Evolutionary conservation across 2,888 invertebrate genomes (phyloP).

Genomic region (Ectemnius continuus): DNA sequence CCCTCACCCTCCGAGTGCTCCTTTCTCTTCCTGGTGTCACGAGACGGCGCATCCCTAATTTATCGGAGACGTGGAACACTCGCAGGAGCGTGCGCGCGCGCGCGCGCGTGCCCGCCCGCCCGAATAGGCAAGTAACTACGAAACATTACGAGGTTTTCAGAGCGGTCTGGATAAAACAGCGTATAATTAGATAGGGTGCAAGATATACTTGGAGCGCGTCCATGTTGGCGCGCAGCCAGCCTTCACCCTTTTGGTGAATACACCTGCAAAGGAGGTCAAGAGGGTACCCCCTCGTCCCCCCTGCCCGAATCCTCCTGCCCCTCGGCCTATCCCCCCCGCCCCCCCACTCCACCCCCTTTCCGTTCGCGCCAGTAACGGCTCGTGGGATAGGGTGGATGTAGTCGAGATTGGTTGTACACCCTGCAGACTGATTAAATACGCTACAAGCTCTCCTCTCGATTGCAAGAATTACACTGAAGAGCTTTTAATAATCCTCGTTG

Average conservation of each 20-base stretch:
- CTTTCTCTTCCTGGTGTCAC: conserved; percentile 19
- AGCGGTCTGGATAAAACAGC: conserved; percentile 76
- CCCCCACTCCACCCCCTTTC: no score
- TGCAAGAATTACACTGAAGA: no score
- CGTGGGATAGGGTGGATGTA: conserved; percentile 50
- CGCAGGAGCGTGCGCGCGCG: conserved; percentile 4
- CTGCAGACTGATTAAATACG: conserved; percentile 32
- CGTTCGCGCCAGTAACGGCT: conserved; percentile 18
- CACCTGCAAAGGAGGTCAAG: conserved; percentile 58
- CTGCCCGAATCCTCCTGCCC: background rate
- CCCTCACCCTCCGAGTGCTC: conserved; percentile 31
- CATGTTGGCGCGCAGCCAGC: conserved; percentile 74
- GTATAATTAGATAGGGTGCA: conserved; percentile 78
- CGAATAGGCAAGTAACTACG: conserved; percentile 71
- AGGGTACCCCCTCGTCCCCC: conserved; percentile 48
- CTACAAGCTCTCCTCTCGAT: conserved; percentile 2
- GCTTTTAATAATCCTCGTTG: no score
- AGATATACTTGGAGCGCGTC: conserved; percentile 77
- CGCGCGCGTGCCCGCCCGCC: conserved; percentile 26
- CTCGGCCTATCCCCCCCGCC: no score
- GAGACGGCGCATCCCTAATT: conserved; percentile 57
- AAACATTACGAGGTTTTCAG: conserved; percentile 72
- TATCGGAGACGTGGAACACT: conserved; percentile 67
- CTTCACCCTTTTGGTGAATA: conserved; percentile 64
- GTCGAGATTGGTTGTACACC: conserved; percentile 58